Base-by-base conservation (phyloP, 2,113 vertebrate genomes). In the Otolemur garnettii region DNA sequence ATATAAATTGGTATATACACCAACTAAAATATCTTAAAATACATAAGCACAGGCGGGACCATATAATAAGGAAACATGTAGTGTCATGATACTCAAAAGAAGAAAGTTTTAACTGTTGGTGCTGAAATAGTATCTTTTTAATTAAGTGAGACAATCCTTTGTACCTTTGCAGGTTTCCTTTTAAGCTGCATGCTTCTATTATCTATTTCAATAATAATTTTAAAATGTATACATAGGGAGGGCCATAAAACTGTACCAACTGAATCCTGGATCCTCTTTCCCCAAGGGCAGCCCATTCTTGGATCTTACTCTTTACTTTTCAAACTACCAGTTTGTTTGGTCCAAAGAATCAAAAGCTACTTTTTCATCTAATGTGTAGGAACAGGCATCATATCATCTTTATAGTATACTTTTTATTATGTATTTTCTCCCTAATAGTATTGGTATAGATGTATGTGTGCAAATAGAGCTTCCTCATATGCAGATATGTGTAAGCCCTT, bases 11-110 rank as follows among this genome's bases (percentile, higher is more conserved):
- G 50, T 30, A 80, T 57, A 10, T 45, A 84, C 1, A 79, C 60
- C 93, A 96, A 97, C 66, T 93, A 84, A 93, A 90, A 92, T 30
- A 59, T 24, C 33, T 95, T 93, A 86, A 86, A 92, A 96, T 68
- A 92, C 4, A 17, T 87, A 90, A 81, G 33, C 83, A 92, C 18
- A 92, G n/a, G 55, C 72, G 81, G 72, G 21, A 97, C 79, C 10
- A 71, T 38, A 38, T 28, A 92, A 93, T 85, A 79, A 91, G 94
- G 75, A 85, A 90, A 91, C 96, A 1, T 79, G 75, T 53, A 79
- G 45, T 71, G 57, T 72, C 60, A 80, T 30, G 45, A 93, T 33
- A 86, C 7, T 57, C 21, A 53, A 94, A 92, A 77, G 77, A 93
- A 93, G 45, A 75, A 45, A 62, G 81, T 90, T 92, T 87, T 2